phyloP scores from a whole-genome alignment of 2,888 invertebrate species.

The Perdita meconis region DNA sequence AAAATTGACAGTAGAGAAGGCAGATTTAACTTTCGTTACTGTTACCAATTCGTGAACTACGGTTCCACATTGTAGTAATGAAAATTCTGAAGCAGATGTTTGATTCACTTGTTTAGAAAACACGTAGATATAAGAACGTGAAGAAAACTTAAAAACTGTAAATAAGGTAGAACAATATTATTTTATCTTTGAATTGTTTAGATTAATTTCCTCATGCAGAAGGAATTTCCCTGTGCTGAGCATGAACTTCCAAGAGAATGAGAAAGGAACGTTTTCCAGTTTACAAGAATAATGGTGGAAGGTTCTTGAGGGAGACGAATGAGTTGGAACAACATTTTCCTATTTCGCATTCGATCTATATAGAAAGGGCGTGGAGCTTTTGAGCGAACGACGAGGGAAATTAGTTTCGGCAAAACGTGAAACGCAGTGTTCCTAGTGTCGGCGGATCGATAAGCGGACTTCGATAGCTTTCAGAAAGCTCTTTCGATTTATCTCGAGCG shows the following conservation, averaged over 20 bases:
- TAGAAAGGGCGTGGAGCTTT: not conserved
- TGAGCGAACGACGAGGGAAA: slow-evolving; percentile 24
- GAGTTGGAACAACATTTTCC: not conserved
- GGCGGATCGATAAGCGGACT: slow-evolving; percentile 50
- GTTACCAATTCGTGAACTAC: no score
- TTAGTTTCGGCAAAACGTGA: slow-evolving; percentile 44
- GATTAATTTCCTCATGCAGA: no score
- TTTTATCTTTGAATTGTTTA: no score
- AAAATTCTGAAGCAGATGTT: no score
- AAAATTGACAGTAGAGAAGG: not conserved
- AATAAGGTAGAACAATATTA: no score
- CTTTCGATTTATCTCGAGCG: slow-evolving; percentile 57
- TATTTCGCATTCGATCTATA: not conserved
- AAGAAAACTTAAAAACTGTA: no score
- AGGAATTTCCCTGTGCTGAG: no score
- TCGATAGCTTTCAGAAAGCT: slow-evolving; percentile 50
- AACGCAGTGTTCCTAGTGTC: slow-evolving; percentile 34
- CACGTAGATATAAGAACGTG: no score
- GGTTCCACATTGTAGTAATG: no score
- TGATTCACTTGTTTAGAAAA: no score
- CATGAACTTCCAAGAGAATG: not conserved
- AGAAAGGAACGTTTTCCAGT: not conserved
- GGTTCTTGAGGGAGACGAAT: not conserved
- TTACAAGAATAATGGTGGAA: not conserved
- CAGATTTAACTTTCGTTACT: no score